phyloP scores from a whole-genome alignment of 2,113 vertebrate genomes.

The Sylvia atricapilla region DNA sequence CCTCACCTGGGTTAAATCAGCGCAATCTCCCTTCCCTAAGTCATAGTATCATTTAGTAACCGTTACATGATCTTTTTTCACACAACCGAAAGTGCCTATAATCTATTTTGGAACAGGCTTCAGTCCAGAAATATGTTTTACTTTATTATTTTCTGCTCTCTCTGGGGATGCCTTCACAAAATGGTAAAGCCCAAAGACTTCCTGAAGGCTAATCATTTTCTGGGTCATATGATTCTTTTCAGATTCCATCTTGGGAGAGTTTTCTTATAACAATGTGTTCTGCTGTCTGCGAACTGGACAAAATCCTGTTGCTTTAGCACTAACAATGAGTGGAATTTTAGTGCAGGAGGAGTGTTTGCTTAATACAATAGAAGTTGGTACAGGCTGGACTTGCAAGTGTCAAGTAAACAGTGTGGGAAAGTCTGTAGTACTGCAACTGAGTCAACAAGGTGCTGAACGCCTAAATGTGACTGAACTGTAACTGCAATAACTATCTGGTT shows the following conservation, averaged over 20 bases:
- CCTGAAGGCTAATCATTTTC: conserved; percentile 80
- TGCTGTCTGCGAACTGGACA: conserved; percentile 71
- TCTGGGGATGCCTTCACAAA: conserved; percentile 71
- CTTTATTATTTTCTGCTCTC: conserved; percentile 71
- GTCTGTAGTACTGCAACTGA: conserved; percentile 64
- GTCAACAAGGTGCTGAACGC: conserved; percentile 70
- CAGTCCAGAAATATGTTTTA: conserved; percentile 66
- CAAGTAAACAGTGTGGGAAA: conserved; percentile 77
- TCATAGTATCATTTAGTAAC: conserved; percentile 21
- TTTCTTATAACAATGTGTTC: conserved; percentile 75
- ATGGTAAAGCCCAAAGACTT: conserved; percentile 77
- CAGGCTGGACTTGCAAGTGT: conserved; percentile 72
- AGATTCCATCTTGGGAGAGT: conserved; percentile 76
- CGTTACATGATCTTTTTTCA: conserved; percentile 52
- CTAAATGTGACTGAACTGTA: conserved; percentile 48
- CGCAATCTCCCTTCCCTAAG: conserved; percentile 16
- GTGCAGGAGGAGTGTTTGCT: conserved; percentile 68
- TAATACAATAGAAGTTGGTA: conserved; percentile 74
- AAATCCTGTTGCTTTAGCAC: conserved; percentile 75
- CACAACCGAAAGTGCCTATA: conserved; percentile 58
- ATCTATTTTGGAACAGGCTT: conserved; percentile 63
- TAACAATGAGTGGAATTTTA: conserved; percentile 80
- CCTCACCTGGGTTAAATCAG: conserved; percentile 34
- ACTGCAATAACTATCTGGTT: conserved; percentile 53
- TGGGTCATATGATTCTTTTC: conserved; percentile 79